A percentile compares a stretch with the other conserved stretches of the same genome.
These are phyloP conservation scores for Trichechus manatus DNA, from an alignment of 2,113 vertebrate species.

Conservation along the genomic window DNA sequence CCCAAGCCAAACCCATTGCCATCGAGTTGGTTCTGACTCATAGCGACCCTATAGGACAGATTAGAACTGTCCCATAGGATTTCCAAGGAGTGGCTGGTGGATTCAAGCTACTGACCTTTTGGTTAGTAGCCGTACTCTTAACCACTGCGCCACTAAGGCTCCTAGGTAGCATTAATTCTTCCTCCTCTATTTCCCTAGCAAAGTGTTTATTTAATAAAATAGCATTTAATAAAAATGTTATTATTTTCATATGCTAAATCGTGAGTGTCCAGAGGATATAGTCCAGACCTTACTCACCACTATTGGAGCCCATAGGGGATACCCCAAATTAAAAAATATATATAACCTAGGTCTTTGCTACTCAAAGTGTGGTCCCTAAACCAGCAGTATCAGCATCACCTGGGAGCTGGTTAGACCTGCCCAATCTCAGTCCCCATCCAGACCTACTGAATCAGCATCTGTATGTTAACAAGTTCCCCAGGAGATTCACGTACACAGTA, in stretches of 20 bases:
- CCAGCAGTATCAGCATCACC: neutral
- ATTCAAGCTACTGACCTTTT: too few relatives aligned
- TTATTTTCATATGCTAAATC: constrained; percentile 47
- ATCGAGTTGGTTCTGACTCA: neutral
- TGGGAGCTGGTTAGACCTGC: neutral
- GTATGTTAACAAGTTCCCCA: neutral
- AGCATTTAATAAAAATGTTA: neutral
- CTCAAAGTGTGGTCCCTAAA: neutral
- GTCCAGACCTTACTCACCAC: neutral
- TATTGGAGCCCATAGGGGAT: neutral
- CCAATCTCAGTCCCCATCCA: neutral
- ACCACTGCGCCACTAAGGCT: too few relatives aligned
- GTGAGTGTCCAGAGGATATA: neutral
- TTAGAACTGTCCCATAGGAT: too few relatives aligned
- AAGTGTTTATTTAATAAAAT: neutral
- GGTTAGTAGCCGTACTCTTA: too few relatives aligned
- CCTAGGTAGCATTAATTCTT: neutral
- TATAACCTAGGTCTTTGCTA: neutral
- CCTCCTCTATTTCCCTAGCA: neutral
- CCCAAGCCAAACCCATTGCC: too few relatives aligned
- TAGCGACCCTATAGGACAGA: neutral
- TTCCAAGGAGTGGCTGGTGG: too few relatives aligned
- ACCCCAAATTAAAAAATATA: neutral
- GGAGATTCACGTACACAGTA: neutral
- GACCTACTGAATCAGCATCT: neutral